Evolutionary conservation across 2,113 vertebrate genomes (phyloP).

Genomic region (Salvelinus namaycush): DNA sequence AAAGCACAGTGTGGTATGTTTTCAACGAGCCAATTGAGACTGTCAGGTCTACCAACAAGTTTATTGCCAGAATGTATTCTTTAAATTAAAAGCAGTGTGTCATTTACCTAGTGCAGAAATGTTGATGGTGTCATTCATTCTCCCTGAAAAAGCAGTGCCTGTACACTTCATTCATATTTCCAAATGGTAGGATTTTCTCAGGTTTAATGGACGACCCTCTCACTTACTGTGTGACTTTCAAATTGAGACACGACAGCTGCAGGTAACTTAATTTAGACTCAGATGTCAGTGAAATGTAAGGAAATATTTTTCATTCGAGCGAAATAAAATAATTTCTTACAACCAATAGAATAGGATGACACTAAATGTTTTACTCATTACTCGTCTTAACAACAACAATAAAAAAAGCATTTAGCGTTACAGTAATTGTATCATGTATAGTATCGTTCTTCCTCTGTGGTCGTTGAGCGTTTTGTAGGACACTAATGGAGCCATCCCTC

Average conservation of each 20-base stretch:
- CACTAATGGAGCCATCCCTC: conserved; percentile 4
- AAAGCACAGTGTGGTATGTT: conserved; percentile 1
- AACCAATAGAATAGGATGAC: not conserved
- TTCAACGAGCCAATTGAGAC: not conserved
- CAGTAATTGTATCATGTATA: not conserved
- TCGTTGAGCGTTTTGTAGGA: not conserved
- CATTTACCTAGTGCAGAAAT: not conserved
- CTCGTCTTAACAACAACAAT: not conserved
- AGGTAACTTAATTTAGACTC: not conserved
- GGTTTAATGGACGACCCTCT: too few relatives aligned
- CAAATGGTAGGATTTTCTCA: not conserved
- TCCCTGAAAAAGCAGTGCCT: not conserved
- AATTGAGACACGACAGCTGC: not conserved
- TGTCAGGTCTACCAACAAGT: conserved; percentile 3
- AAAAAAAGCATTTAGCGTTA: not conserved
- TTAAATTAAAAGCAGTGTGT: not conserved
- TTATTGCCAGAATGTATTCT: not conserved
- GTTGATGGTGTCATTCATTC: not conserved
- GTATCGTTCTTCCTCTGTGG: not conserved
- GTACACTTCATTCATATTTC: not conserved
- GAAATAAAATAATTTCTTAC: not conserved
- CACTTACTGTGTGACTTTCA: not conserved
- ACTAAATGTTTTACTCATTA: not conserved
- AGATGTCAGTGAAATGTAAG: not conserved
- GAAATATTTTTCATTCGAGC: not conserved